Conservation (phyloP, 2,797 vertebrate species). For the Anguilla obscura region DNA sequence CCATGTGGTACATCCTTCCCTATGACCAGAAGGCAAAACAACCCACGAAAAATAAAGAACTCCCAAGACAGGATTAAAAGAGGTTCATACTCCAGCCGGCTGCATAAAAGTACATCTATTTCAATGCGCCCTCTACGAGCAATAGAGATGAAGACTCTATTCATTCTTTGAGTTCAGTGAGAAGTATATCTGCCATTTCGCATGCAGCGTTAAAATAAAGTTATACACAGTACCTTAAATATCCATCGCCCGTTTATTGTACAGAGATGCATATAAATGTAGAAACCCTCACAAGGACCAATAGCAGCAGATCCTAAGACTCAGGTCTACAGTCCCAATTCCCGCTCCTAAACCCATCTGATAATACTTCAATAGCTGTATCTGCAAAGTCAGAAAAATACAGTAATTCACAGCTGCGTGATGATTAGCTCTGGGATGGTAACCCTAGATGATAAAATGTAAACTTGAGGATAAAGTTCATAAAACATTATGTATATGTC, state of each 20-base stretch:
- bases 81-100: neutral
- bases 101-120: neutral
- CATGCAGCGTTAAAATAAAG: neutral
- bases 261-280: neutral
- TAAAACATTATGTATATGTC: neutral
- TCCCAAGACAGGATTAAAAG: neutral
- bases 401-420: neutral
- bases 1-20: neutral
- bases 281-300: neutral
- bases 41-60: neutral
- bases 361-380: neutral
- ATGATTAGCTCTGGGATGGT: neutral
- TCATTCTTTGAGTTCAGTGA: neutral
- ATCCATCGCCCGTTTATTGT: neutral
- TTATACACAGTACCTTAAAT: neutral
- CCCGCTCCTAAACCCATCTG: neutral
- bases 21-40: neutral
- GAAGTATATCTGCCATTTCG: neutral
- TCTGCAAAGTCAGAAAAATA: neutral
- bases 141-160: neutral
- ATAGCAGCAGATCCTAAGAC: neutral
- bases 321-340: neutral
- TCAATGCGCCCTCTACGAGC: neutral
- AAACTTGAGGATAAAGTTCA: neutral
- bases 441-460: constrained; percentile 1